Conservation (phyloP, 2,113 vertebrate genomes). For the Poicephalus gulielmi region DNA sequence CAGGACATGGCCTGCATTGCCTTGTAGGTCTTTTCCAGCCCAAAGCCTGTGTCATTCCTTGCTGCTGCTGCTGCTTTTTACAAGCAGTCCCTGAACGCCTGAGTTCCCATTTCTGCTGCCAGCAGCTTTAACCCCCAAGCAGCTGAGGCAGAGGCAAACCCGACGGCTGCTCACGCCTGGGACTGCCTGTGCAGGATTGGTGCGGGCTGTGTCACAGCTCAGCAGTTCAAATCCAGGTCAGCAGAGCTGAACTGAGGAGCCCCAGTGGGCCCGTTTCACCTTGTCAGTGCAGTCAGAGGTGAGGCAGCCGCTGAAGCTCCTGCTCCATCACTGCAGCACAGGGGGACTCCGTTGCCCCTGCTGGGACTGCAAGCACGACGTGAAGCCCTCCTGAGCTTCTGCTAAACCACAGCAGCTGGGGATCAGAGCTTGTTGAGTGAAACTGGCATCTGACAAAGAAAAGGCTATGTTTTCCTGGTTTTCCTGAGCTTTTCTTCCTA, state of each 20-base stretch:
- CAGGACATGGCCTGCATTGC: neutral
- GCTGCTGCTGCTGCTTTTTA: neutral
- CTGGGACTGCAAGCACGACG: rapidly evolving
- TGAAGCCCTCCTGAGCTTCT: neutral
- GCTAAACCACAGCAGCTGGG: neutral
- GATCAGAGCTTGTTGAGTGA: rapidly evolving
- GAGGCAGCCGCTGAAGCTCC: neutral
- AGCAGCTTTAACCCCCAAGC: neutral
- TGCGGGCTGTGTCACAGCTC: neutral
- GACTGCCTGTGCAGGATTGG: rapidly evolving
- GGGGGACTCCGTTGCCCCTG: neutral
- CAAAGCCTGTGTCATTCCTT: neutral
- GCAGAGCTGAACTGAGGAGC: rapidly evolving
- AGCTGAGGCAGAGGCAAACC: neutral
- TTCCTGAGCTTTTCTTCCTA: neutral
- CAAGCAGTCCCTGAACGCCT: rapidly evolving
- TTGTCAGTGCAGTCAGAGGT: neutral
- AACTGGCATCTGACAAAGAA: neutral
- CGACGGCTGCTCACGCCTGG: neutral
- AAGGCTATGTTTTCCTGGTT: neutral
- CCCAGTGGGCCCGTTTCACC: neutral
- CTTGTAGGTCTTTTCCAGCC: neutral
- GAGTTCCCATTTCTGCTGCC: neutral
- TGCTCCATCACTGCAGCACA: neutral
- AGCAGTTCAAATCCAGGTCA: neutral